Conservation (phyloP, 2,113 vertebrate genomes). For the Pterocles burchelli region DNA sequence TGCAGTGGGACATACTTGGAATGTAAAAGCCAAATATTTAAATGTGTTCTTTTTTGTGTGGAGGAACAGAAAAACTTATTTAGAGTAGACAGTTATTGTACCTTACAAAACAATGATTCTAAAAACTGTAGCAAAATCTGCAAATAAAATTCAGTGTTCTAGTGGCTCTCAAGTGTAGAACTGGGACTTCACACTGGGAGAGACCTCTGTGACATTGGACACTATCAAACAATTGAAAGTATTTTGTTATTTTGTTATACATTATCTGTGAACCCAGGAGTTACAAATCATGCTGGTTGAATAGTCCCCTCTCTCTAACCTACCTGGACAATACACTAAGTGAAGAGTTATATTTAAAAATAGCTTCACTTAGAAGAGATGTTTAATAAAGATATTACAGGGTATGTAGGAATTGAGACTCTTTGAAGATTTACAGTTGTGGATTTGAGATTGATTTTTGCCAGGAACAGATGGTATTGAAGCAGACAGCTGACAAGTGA, state of each 20-base stretch:
- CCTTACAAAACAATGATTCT: background rate
- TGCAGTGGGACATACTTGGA: background rate
- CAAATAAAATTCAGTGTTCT: background rate
- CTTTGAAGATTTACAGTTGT: background rate
- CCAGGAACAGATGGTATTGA: slow-evolving; percentile 19
- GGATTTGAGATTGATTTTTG: background rate
- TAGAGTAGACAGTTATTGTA: background rate
- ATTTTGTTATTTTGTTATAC: background rate
- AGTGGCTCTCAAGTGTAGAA: background rate
- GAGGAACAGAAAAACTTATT: background rate
- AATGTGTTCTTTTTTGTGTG: background rate
- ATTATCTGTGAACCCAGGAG: background rate
- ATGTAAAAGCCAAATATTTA: background rate
- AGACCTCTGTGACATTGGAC: background rate
- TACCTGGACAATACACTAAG: background rate
- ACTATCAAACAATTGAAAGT: background rate
- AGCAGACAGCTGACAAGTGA: slow-evolving; percentile 16
- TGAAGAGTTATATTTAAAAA: background rate
- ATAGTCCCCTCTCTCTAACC: background rate
- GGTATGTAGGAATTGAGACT: background rate
- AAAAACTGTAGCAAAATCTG: background rate
- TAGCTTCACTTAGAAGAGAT: background rate
- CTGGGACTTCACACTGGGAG: background rate
- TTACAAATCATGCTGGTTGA: background rate
- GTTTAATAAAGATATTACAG: background rate